Base-by-base conservation (phyloP, 2,797 vertebrate species). In the Cheirogaleus major region DNA sequence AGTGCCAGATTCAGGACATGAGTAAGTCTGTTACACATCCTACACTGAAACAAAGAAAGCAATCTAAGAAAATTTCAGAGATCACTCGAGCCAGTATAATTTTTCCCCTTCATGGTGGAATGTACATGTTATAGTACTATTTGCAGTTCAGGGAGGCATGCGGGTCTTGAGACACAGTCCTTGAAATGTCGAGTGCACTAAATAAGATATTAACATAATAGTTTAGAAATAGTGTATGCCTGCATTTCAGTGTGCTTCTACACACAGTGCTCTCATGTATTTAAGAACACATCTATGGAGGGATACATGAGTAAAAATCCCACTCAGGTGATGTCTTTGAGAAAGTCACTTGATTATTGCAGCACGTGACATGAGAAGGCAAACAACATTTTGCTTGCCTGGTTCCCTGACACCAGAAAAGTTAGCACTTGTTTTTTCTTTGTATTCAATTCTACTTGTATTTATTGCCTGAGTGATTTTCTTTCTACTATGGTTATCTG, bases 211-310 rank as follows among this genome's bases (percentile, higher is more conserved):
- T 57, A 79, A 65, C 41, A 57, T 22, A 59, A 5, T 12, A 76
- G 22, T 59, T 90, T 61, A 90, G 50, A 72, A 86, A 82, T 7
- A 43, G n/a, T 0, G 2, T 73, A 15, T 0, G 0, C 20, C 38
- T 41, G n/a, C 52, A 30, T 78, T 43, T 73, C 43, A 30, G 1
- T 13, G 70, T 69, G 57, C 23, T 83, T 73, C 48, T 41, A 22
- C 13, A 7, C 4, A 20, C 3, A 20, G 7, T 1, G 35, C 4
- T 18, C n/a, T 65, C 0, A 0, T 25, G 27, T 25, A 35, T 27
- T 69, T 89, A 89, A 79, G 48, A 55, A 52, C 55, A 18, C 4
- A 13, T 73, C 9, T 55, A 7, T 55, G 35, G 69, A 76, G 43
- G 73, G 9, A 79, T 1, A 45, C 32, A n/a, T 2, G 48, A 9